Evolutionary conservation across 2,888 invertebrate species (phyloP), one percentile per base, ranked within the genome.

Genomic region (Cheiracanthium punctorium): DNA sequence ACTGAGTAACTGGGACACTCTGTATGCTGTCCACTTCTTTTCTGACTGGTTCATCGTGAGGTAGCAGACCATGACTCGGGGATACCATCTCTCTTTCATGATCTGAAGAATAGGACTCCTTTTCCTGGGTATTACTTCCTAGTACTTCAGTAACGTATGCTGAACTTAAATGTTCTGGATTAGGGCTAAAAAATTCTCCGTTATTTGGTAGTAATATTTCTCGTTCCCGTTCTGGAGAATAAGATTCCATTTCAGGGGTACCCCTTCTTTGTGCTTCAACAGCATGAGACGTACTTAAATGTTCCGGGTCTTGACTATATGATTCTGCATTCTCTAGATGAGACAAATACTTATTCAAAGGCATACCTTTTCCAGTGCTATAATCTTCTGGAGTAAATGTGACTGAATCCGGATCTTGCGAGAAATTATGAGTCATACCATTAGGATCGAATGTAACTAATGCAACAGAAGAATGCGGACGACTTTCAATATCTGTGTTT

Each of bases 381-480:
- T 17, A 67, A 32, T 5, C 32, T 69, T 69, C 28, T 41, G 73
- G 28, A 5, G 33, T 65, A 74, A 84, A 84, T 32, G 76, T 73
- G 1, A 84, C 30, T 1, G 84, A 84, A 30, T 84, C 84, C 1
- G 84, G 84, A 58, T 84, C 84, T 74, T 79, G 84, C 41, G 79
- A 37, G 17, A 5, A 43, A 20, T 76, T 43, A 32, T 84, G 65
- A 20, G 32, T 84, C 58, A 84, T 69, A 5, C 84, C 84, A 79
- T 84, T 41, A 10, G 84, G 84, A 58, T 84, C 84, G 41, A 84
- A 84, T 14, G 73, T 79, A 8, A 58, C 24, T 24, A 17, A 24
- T 8, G 41, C 10, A 20, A 58, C 70, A 10, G 41, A 20, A 33
- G 65, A 17, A 41, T 67, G 65, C 1, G 24, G 20, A 20, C 30